phyloP scores from a whole-genome alignment of 2,797 vertebrate species.

The Lepus oiostolus region DNA sequence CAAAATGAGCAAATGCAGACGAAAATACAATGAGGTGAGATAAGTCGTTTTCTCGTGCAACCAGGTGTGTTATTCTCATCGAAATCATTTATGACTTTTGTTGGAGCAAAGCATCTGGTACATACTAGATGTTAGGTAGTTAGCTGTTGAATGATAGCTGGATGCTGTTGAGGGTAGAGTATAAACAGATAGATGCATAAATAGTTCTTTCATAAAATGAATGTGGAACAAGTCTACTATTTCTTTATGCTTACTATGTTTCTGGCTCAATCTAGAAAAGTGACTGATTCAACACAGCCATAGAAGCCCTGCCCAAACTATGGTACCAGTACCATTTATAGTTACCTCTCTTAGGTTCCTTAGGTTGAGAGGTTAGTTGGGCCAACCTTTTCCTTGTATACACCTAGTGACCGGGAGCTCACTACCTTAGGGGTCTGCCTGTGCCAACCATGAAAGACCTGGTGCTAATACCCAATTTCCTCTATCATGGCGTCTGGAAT shows the following conservation, averaged over 20 bases:
- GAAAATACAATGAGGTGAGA: background rate
- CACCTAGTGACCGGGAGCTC: background rate
- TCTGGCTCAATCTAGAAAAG: constrained; percentile 29
- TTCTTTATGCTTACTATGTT: background rate
- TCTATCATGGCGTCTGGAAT: background rate
- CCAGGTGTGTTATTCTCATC: constrained; percentile 2
- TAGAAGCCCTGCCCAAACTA: background rate
- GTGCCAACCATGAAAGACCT: constrained; percentile 26
- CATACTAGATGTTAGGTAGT: constrained; percentile 1
- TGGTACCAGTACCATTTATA: background rate
- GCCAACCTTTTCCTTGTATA: background rate
- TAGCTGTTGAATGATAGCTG: constrained; percentile 1
- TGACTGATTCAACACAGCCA: background rate
- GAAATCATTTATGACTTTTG: constrained; percentile 36
- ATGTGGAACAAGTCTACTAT: background rate
- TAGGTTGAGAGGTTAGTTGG: background rate
- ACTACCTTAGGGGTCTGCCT: background rate
- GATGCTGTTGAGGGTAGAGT: background rate
- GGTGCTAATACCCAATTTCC: constrained; percentile 33
- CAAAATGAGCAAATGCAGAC: background rate
- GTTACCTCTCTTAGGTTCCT: background rate
- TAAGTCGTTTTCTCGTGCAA: background rate
- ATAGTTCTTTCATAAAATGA: constrained; percentile 28
- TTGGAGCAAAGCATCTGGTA: background rate
- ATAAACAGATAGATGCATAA: constrained; percentile 12